Evolutionary conservation across 2,113 vertebrate genomes (phyloP).

Genomic region (Chaetodon auriga): DNA sequence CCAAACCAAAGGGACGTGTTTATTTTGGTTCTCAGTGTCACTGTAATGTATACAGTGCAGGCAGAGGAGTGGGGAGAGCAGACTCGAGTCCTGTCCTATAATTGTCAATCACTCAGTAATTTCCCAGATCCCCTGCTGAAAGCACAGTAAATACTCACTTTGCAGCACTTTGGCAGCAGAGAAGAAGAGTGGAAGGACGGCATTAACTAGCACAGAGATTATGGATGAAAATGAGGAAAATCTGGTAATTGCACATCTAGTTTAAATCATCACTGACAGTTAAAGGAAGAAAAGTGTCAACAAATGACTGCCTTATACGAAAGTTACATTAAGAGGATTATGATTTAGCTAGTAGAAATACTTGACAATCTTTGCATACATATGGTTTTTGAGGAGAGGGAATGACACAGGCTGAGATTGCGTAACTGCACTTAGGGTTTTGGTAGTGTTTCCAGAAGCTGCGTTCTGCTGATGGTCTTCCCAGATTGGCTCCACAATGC

Average conservation of each 20-base stretch:
- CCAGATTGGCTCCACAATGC: slow-evolving; percentile 59
- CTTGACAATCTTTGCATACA: slow-evolving; percentile 59
- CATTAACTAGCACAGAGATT: slow-evolving; percentile 9
- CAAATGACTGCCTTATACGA: slow-evolving; percentile 30
- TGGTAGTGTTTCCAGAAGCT: slow-evolving; percentile 64
- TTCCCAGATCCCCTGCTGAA: slow-evolving; percentile 48
- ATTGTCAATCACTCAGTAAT: slow-evolving; percentile 65
- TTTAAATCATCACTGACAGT: slow-evolving; percentile 40
- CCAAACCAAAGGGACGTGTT: slow-evolving; percentile 67
- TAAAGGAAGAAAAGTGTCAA: slow-evolving; percentile 56
- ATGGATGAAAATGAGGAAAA: slow-evolving; percentile 27
- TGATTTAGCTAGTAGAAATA: slow-evolving; percentile 37
- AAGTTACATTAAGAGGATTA: slow-evolving; percentile 12
- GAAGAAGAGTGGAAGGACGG: slow-evolving; percentile 7
- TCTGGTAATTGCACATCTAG: slow-evolving; percentile 6
- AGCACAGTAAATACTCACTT: slow-evolving; percentile 31
- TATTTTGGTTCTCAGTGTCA: slow-evolving; percentile 75
- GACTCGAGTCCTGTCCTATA: slow-evolving; percentile 52
- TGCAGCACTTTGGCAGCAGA: slow-evolving; percentile 12
- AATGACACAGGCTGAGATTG: slow-evolving; percentile 44
- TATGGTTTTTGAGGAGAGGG: slow-evolving; percentile 55
- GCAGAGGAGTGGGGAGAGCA: slow-evolving; percentile 43
- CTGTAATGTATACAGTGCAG: slow-evolving; percentile 70
- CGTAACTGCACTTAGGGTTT: slow-evolving; percentile 59
- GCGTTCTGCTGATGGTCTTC: slow-evolving; percentile 64